These are phyloP conservation scores for Autographa pulchrina DNA, from an alignment of 2,888 invertebrate species.

Conservation along the genomic window DNA sequence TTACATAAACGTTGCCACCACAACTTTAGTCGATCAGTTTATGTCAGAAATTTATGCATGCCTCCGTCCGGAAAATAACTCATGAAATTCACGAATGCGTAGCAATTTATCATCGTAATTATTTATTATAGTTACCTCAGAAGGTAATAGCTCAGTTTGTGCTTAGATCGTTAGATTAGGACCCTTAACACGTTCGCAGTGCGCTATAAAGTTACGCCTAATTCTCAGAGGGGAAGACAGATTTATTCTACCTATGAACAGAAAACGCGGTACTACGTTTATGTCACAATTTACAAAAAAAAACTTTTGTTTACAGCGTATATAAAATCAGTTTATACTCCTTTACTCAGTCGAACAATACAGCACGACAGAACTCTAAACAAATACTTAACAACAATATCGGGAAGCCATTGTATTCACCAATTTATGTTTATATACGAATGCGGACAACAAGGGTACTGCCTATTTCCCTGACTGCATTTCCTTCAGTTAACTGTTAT, in stretches of 20 bases:
- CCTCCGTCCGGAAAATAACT: slow-evolving; percentile 52
- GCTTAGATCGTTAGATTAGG: slow-evolving; percentile 42
- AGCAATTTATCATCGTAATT: slow-evolving; percentile 57
- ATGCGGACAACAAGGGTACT: neutral
- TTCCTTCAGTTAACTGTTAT: slow-evolving; percentile 49
- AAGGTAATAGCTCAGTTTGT: slow-evolving; percentile 36
- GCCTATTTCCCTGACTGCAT: slow-evolving; percentile 23
- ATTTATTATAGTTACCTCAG: slow-evolving; percentile 49
- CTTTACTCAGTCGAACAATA: neutral
- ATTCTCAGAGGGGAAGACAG: neutral
- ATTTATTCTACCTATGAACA: neutral
- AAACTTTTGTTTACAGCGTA: neutral
- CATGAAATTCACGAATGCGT: slow-evolving; percentile 46
- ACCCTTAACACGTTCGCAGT: slow-evolving; percentile 33
- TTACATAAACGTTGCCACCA: slow-evolving; percentile 33
- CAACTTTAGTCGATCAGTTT: slow-evolving; percentile 51
- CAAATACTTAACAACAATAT: slow-evolving; percentile 3
- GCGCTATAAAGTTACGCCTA: slow-evolving; percentile 13
- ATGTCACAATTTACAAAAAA: neutral
- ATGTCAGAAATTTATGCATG: slow-evolving; percentile 48
- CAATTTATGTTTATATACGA: slow-evolving; percentile 3
- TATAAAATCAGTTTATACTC: neutral
- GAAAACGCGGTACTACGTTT: neutral
- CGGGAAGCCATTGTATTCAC: neutral
- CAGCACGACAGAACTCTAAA: neutral